Conservation (phyloP, 2,797 vertebrate species). For the Cyprinella venusta region DNA sequence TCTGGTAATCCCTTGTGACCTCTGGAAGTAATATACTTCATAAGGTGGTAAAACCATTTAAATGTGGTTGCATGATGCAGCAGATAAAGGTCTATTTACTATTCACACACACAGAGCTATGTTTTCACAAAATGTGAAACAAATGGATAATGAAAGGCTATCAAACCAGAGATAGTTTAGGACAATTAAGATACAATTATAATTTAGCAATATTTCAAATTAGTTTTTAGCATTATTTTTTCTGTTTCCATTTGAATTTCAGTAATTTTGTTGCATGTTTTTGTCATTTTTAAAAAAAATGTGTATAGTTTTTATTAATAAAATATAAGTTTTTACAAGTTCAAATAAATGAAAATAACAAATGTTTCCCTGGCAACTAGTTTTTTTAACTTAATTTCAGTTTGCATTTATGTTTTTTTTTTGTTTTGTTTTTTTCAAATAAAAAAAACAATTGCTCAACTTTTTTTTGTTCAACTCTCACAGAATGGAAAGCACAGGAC, state of each 20-base stretch:
- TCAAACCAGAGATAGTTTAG: background rate
- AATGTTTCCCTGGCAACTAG: background rate
- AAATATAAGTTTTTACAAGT: background rate
- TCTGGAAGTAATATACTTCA: constrained; percentile 9
- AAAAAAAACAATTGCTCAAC: background rate
- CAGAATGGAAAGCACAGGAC: background rate
- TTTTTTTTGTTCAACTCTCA: background rate
- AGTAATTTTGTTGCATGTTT: background rate
- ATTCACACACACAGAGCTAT: background rate
- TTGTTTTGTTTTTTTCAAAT: background rate
- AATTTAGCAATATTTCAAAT: background rate
- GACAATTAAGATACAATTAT: background rate
- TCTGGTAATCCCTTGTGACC: constrained; percentile 27
- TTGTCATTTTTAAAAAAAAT: background rate
- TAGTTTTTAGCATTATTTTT: background rate
- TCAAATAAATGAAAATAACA: background rate
- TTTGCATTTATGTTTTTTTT: background rate
- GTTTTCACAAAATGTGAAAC: constrained; percentile 10
- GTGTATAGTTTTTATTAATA: background rate
- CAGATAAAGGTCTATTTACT: background rate
- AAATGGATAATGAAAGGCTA: background rate
- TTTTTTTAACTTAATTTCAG: background rate
- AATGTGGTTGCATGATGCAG: background rate
- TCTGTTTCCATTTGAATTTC: background rate
- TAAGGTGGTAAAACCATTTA: constrained; percentile 2